Conservation (phyloP, 2,797 vertebrate species). For the Fringilla coelebs region DNA sequence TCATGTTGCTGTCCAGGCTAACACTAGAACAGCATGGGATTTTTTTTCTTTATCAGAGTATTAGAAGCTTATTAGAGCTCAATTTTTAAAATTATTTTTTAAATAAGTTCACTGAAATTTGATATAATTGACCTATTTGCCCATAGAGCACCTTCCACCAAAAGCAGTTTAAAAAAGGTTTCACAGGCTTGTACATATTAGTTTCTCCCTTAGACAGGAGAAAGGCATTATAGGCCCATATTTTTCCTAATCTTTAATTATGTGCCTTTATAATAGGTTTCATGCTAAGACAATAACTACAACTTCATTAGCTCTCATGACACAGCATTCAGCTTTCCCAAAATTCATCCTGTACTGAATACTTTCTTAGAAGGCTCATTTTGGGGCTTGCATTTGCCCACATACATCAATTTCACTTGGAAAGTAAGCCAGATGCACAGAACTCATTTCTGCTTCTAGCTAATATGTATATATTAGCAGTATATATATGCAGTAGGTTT, state of each 20-base stretch:
- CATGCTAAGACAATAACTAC: background rate
- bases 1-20: background rate
- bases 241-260: background rate
- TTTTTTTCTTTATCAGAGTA: background rate
- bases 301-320: background rate
- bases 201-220: background rate
- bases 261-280: background rate
- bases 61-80: background rate
- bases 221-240: background rate
- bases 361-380: background rate
- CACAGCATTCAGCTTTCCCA: background rate
- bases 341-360: background rate
- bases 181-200: background rate
- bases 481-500: fast-evolving
- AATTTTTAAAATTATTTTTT: background rate
- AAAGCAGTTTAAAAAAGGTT: background rate
- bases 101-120: background rate
- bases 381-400: background rate
- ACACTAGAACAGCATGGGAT: background rate
- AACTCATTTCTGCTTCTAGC: background rate
- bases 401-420: background rate
- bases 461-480: too few relatives aligned
- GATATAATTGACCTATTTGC: background rate
- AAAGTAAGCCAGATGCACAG: background rate
- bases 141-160: background rate